A percentile compares a stretch with the other conserved stretches of the same genome.
Evolutionary conservation across 2,797 vertebrate genomes (phyloP).

Genomic region (Myotis planiceps): DNA sequence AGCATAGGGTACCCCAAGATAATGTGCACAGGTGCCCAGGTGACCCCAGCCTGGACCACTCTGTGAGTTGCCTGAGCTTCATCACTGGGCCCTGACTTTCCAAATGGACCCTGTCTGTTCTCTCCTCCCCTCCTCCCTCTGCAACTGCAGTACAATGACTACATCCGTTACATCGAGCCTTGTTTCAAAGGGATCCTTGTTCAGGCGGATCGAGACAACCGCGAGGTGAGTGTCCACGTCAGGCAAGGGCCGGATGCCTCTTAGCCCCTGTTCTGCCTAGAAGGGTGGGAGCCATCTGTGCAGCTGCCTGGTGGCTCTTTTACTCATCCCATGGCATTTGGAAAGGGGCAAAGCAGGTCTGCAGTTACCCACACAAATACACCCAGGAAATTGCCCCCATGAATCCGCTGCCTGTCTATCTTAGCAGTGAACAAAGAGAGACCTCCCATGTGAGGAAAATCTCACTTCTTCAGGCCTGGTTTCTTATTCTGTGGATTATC

Average conservation of each 20-base stretch:
- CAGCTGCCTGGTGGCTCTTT: not conserved
- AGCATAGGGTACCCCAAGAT: not conserved
- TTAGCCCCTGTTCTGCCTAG: not conserved
- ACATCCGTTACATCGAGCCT: constrained; percentile 95
- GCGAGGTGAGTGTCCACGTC: constrained; percentile 90
- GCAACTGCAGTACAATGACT: constrained; percentile 94
- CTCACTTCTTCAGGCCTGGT: not conserved
- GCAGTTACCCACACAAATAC: not conserved
- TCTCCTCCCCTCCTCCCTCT: not conserved
- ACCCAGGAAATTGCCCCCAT: not conserved
- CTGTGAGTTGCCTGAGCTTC: not conserved
- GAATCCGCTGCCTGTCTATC: not conserved
- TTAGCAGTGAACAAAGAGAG: not conserved
- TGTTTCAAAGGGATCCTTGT: constrained; percentile 97
- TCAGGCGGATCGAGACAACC: constrained; percentile 97
- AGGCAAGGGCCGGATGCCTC: too few relatives aligned
- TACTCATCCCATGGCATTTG: not conserved
- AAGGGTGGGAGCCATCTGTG: not conserved
- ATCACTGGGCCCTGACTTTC: not conserved
- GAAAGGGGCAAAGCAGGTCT: not conserved
- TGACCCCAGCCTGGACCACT: not conserved
- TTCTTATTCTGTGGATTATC: not conserved
- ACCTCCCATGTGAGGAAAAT: not conserved
- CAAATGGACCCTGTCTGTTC: not conserved
- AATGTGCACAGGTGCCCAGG: not conserved